Evolutionary conservation across 2,888 invertebrate genomes (phyloP).

Genomic region (Epirrhoe alternata): DNA sequence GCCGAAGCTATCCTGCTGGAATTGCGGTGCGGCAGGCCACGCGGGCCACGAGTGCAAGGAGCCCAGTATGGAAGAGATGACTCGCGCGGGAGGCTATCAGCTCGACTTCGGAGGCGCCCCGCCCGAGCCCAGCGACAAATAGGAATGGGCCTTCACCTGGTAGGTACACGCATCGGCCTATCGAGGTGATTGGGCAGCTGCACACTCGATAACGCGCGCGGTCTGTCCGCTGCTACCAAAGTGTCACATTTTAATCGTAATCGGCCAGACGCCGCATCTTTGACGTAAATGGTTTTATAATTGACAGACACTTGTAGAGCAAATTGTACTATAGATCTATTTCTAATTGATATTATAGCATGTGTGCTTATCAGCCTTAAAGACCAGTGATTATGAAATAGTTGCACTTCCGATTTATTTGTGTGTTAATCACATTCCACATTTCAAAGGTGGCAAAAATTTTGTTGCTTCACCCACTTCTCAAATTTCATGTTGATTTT

Average conservation of each 20-base stretch:
- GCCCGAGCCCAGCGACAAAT: constrained; percentile 75
- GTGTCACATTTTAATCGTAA: constrained; percentile 56
- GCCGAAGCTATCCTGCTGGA: constrained; percentile 93
- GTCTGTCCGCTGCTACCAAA: constrained; percentile 57
- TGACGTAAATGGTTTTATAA: constrained; percentile 44
- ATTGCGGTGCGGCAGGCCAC: constrained; percentile 95
- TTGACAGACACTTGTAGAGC: constrained; percentile 52
- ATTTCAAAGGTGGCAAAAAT: constrained; percentile 16
- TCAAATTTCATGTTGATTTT: constrained; percentile 18
- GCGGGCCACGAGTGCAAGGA: constrained; percentile 94
- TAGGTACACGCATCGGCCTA: constrained; percentile 34
- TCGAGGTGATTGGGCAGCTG: constrained; percentile 41
- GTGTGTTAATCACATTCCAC: constrained; percentile 54
- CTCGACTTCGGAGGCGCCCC: constrained; percentile 86
- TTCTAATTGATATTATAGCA: constrained; percentile 53
- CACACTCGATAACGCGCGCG: constrained; percentile 44
- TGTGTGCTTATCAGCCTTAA: constrained; percentile 62
- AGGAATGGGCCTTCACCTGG: constrained; percentile 50
- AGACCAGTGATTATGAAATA: constrained; percentile 56
- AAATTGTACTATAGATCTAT: constrained; percentile 55
- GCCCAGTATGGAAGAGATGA: constrained; percentile 96
- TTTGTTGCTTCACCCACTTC: constrained; percentile 8
- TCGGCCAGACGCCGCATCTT: constrained; percentile 42
- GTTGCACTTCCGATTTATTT: constrained; percentile 72
- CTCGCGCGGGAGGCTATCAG: constrained; percentile 89